A percentile compares a stretch with the other conserved stretches of the same genome.
These are phyloP conservation scores for Trileptium ribeirensis DNA, from an alignment of 2,888 invertebrate genomes.

Conservation along the genomic window DNA sequence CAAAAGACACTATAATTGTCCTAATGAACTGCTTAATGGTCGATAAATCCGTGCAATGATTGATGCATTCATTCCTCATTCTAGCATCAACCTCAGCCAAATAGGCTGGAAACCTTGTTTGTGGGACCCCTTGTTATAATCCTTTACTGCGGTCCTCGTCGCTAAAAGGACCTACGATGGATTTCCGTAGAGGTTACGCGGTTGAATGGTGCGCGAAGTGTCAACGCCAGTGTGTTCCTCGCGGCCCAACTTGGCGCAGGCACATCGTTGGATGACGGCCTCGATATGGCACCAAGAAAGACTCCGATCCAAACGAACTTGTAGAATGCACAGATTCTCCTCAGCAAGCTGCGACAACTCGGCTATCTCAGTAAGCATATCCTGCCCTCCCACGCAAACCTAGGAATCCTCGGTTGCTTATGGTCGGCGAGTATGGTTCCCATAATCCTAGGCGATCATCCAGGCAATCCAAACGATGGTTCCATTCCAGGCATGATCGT, in stretches of 20 bases:
- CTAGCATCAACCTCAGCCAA: no score
- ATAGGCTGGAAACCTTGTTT: no score
- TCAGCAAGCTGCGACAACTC: no score
- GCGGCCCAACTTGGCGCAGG: slow-evolving; percentile 22
- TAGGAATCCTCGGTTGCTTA: no score
- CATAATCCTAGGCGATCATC: background rate
- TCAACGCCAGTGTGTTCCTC: slow-evolving; percentile 19
- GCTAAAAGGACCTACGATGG: slow-evolving; percentile 18
- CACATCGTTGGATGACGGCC: slow-evolving; percentile 24
- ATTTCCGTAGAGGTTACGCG: slow-evolving; percentile 22
- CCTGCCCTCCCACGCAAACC: no score
- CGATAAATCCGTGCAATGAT: slow-evolving; percentile 19
- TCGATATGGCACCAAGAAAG: slow-evolving; percentile 14
- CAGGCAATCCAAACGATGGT: no score
- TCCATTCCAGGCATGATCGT: no score
- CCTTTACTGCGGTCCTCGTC: slow-evolving; percentile 21
- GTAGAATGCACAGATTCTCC: no score
- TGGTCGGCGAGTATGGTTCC: no score
- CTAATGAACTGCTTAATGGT: slow-evolving; percentile 18
- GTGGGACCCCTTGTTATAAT: background rate
- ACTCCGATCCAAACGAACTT: background rate
- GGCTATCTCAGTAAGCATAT: no score
- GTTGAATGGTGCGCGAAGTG: slow-evolving; percentile 9
- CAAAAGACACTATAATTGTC: slow-evolving; percentile 21
- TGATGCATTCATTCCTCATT: background rate